Evolutionary conservation across 1,140 invertebrate species (phyloP), one percentile per base, ranked within the genome.

Genomic region (Meloidogyne floridensis): DNA sequence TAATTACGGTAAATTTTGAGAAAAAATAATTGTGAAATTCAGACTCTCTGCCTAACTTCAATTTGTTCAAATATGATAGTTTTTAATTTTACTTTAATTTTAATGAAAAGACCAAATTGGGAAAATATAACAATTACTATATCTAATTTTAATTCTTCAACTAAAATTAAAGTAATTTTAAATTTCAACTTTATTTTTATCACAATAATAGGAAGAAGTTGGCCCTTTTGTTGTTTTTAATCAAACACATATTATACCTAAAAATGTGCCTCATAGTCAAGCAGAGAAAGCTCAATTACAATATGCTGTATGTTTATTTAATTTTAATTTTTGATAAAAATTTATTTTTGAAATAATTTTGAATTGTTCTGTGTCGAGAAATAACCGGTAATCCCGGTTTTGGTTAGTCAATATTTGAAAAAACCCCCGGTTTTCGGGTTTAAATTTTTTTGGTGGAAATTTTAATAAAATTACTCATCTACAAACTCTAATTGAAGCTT

Each of bases 31-130:
- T 13, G 7, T 47, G 4, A 47, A 47, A 47, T 6, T 47, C 6
- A 32, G 59, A 11, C 59, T 11, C 32, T 81, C 9, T 84, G 83
- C 20, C 18, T 84, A 71, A 84, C 83, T 20, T 84, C 83, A 20
- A 85, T 84, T 69, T 84, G 83, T 47, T 84, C 83, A 10, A 84
- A 84, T 53, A 84, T 84, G 83, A 85, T 84, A 15, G 83, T 84
- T 3, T 82, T 84, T 53, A 85, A 84, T 47, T 80, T 84, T 65
- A 84, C 83, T 9, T n/a, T 84, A 47, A 71, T 84, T 65, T 85
- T 82, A 70, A 81, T 75, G 72, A 56, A 69, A n/a, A 54, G 75
- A n/a, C 75, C 75, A 47, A 77, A 77, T 43, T 77, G 75, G 75
- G 75, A 6, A n/a, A 77, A 77, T 47, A 7, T 13, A 32, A 65